phyloP scores from a whole-genome alignment of 2,113 vertebrate genomes.

The Atherinomorus stipes region DNA sequence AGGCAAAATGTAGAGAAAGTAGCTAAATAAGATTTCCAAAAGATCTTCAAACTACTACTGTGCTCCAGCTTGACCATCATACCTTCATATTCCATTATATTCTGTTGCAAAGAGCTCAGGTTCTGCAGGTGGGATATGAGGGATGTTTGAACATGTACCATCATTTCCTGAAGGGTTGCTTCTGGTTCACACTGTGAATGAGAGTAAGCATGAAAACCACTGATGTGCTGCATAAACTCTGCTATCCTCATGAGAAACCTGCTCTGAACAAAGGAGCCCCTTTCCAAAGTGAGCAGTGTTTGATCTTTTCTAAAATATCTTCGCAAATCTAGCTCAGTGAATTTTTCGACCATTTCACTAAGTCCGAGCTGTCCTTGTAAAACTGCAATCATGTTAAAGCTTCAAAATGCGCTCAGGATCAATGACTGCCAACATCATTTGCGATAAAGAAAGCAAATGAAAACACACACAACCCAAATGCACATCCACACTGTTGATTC shows the following conservation, averaged over 20 bases:
- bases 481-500: not conserved
- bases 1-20: too few relatives aligned
- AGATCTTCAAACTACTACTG: too few relatives aligned
- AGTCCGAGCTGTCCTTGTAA: conserved; percentile 35
- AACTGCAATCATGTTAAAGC: not conserved
- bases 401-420: too few relatives aligned
- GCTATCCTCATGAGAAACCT: conserved; percentile 26
- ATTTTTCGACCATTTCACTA: conserved; percentile 9
- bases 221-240: conserved; percentile 1
- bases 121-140: conserved; percentile 1
- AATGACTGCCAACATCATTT: not conserved
- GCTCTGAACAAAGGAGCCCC: not conserved
- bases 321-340: conserved; percentile 17
- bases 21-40: too few relatives aligned
- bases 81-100: not conserved
- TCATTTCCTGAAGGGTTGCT: conserved; percentile 31
- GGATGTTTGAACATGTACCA: conserved; percentile 40
- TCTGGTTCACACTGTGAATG: conserved; percentile 1
- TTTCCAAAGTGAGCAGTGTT: conserved; percentile 1
- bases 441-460: not conserved
- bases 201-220: conserved; percentile 1
- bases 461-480: not conserved
- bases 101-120: not conserved
- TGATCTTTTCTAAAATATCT: conserved; percentile 19
- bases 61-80: not conserved